Percentiles rank a stretch among this genome's conserved stretches.
These are phyloP conservation scores for Mustelus asterias DNA, from an alignment of 2,113 vertebrate species.

Conservation along the genomic window DNA sequence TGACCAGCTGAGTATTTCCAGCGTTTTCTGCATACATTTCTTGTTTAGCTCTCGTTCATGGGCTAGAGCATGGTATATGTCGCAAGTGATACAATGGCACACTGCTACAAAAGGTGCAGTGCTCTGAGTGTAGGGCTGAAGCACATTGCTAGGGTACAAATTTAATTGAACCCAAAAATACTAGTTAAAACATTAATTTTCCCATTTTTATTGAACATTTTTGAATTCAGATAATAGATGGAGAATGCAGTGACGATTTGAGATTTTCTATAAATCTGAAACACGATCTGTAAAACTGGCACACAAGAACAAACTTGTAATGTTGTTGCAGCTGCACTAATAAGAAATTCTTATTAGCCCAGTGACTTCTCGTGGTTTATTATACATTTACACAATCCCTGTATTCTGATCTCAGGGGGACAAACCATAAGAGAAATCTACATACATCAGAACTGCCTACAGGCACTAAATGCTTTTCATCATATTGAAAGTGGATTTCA, in stretches of 20 bases:
- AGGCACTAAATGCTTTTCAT: constrained; percentile 14
- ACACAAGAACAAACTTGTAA: not conserved
- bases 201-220: not conserved
- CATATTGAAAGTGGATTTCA: not conserved
- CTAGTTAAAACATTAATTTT: not conserved
- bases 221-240: not conserved
- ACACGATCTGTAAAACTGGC: not conserved
- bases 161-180: not conserved
- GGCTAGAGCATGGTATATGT: not conserved
- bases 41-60: not conserved
- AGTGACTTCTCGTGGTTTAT: not conserved
- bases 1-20: not conserved
- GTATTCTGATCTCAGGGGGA: not conserved
- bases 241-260: not conserved
- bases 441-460: not conserved
- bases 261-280: not conserved
- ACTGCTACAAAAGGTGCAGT: not conserved
- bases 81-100: not conserved
- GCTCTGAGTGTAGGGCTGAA: not conserved
- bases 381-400: constrained; percentile 8
- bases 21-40: not conserved
- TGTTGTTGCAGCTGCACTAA: not conserved
- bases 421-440: not conserved
- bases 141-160: not conserved
- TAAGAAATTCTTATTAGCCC: not conserved